Percentiles rank a stretch among this genome's conserved stretches.
Conservation (phyloP, 2,113 vertebrate genomes). For the Antennarius striatus region DNA sequence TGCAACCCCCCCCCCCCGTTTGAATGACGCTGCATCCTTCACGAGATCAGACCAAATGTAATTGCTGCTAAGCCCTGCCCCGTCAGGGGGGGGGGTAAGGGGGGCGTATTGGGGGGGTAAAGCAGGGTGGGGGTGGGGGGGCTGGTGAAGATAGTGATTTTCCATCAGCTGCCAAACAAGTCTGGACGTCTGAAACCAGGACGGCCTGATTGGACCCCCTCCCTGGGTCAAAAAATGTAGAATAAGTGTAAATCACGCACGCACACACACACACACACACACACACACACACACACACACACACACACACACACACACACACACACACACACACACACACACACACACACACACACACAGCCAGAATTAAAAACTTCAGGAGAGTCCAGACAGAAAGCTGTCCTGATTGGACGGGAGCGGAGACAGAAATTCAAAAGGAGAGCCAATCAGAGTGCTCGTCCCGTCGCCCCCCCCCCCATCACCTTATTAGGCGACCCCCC, state of each 20-base stretch:
- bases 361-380: conserved; percentile 61
- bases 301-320: too few species aligned
- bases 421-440: conserved; percentile 73
- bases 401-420: conserved; percentile 67
- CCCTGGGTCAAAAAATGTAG: conserved; percentile 15
- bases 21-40: conserved; percentile 66
- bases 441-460: conserved; percentile 69
- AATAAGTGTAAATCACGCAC: conserved; percentile 13
- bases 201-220: conserved; percentile 45
- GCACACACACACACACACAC: conserved; percentile 8
- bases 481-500: conserved; percentile 69
- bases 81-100: conserved; percentile 15
- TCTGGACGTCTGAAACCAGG: conserved; percentile 62
- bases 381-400: conserved; percentile 42
- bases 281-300: too few species aligned
- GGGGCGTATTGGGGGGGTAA: too few species aligned
- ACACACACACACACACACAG: conserved; percentile 19
- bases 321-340: conserved; percentile 11
- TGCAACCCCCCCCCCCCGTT: conserved; percentile 51
- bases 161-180: conserved; percentile 69
- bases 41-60: conserved; percentile 73
- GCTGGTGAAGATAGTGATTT: conserved; percentile 75
- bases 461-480: conserved; percentile 59
- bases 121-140: conserved; percentile 47
- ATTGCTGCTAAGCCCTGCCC: conserved; percentile 66